Evolutionary conservation across 1,140 invertebrate species (phyloP), one percentile per base, ranked within the genome.

Genomic region (Caenorhabditis inopinata): DNA sequence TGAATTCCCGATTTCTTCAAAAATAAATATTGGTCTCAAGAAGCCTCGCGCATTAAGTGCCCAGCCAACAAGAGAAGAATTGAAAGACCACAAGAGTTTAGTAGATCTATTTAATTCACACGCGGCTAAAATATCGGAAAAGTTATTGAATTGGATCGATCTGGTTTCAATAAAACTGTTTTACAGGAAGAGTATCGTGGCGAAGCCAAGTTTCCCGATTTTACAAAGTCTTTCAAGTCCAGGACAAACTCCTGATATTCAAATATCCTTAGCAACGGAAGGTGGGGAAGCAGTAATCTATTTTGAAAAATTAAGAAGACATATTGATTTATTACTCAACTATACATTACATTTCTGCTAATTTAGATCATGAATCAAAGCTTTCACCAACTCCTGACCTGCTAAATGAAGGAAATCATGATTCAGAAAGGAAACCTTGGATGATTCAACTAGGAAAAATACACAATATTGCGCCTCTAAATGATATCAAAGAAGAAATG

Each of bases 61-160:
- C 58, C 29, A 68, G 38, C 58, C 58, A 68, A 68, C 58, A 68
- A 29, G 58, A 11, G 58, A 68, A 9, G 58, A 68, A 68, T 68
- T 68, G 32, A 68, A 68, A 68, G 58, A 68, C 16, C 58, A 68
- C 58, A 68, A 68, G 58, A 68, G 58, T 68, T 68, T 68, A 68
- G 58, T 68, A 21, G 58, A 68, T 68, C n/a, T 68, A 16, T 68
- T 68, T 18, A 68, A 68, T 68, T 68, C 58, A 68, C 58, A 68
- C 58, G 58, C 58, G 32, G 58, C 58, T 68, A 42, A 16, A 38
- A 12, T 38, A 21, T 62, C n/a, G 23, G 58, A 38, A 42, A 68
- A 38, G 29, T 68, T 14, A n/a, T n/a, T n/a, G 58, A 21, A 14
- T 38, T 21, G 6, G 21, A 21, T 2, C 9, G 38, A 16, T 58